These are phyloP conservation scores for Omphaloscelis lunosa DNA, from an alignment of 2,888 invertebrate species.

Conservation along the genomic window DNA sequence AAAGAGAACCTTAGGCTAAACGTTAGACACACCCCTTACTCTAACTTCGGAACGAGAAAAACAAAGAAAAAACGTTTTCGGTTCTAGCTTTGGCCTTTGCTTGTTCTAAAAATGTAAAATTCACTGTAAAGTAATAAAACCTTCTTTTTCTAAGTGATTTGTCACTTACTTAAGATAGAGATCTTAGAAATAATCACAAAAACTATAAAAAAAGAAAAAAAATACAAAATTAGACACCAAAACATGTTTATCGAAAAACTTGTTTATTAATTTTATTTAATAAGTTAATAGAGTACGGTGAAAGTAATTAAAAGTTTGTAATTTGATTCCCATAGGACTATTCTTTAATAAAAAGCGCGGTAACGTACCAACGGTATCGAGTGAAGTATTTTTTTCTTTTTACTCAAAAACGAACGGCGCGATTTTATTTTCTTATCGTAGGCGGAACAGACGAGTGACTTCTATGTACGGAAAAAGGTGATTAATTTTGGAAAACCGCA, in stretches of 20 bases:
- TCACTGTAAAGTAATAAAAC: background rate
- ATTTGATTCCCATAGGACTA: constrained; percentile 80
- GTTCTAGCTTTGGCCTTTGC: constrained; percentile 14
- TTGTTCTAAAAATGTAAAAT: background rate
- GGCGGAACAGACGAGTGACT: constrained; percentile 33
- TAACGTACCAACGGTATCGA: constrained; percentile 60
- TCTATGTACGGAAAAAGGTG: background rate
- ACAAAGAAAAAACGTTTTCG: constrained; percentile 9
- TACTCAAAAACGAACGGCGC: constrained; percentile 36
- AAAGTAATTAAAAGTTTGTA: constrained; percentile 83
- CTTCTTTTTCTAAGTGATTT: background rate
- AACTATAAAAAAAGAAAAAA: background rate
- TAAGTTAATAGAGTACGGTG: constrained; percentile 65
- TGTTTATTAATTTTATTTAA: constrained; percentile 53
- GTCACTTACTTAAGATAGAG: background rate
- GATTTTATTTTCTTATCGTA: constrained; percentile 55
- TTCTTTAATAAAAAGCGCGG: constrained; percentile 68
- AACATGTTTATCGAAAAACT: constrained; percentile 17
- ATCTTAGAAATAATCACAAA: background rate
- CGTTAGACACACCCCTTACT: constrained; percentile 75
- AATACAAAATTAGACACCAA: background rate
- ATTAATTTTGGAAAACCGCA: background rate
- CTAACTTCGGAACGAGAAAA: constrained; percentile 55
- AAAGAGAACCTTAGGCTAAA: constrained; percentile 76
- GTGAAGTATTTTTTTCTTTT: constrained; percentile 43